Evolutionary conservation across 2,797 vertebrate genomes (phyloP).

Genomic region (Cirrhinus molitorella): DNA sequence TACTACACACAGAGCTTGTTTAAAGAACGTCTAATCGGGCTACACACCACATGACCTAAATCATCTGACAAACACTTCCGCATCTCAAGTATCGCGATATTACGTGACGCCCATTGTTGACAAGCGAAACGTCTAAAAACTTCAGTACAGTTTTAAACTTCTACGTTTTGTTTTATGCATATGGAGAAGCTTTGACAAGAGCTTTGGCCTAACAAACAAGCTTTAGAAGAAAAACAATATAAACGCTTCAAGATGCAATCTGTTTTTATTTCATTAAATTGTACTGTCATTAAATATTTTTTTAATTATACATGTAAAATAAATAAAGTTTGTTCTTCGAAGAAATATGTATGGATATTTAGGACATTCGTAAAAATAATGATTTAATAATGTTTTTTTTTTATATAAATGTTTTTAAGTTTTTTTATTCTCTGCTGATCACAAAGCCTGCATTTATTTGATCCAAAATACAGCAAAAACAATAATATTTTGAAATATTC

Average conservation of each 20-base stretch:
- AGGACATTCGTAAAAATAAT: not conserved
- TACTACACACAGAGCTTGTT: constrained; percentile 18
- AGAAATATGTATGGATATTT: not conserved
- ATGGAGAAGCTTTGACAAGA: not conserved
- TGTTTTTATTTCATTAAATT: not conserved
- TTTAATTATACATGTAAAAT: not conserved
- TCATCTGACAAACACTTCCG: constrained; percentile 58
- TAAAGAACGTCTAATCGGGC: constrained; percentile 17
- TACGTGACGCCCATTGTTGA: not conserved
- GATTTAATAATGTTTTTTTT: not conserved
- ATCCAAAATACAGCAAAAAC: too few species aligned
- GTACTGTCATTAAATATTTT: not conserved
- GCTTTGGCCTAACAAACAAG: too few species aligned
- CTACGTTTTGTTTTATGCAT: too few species aligned
- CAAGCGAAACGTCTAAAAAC: not conserved
- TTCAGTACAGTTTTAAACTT: not conserved
- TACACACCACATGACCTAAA: constrained; percentile 48
- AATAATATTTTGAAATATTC: too few species aligned
- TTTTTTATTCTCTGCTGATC: too few species aligned
- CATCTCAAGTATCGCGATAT: constrained; percentile 43
- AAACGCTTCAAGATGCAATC: not conserved
- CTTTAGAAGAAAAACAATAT: not conserved
- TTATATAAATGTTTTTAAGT: too few species aligned
- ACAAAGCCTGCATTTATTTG: too few species aligned
- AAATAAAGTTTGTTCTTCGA: not conserved